Percentiles rank a stretch among this genome's conserved stretches.
phyloP scores from a whole-genome alignment of 2,888 invertebrate genomes.

The Lithosia quadra region DNA sequence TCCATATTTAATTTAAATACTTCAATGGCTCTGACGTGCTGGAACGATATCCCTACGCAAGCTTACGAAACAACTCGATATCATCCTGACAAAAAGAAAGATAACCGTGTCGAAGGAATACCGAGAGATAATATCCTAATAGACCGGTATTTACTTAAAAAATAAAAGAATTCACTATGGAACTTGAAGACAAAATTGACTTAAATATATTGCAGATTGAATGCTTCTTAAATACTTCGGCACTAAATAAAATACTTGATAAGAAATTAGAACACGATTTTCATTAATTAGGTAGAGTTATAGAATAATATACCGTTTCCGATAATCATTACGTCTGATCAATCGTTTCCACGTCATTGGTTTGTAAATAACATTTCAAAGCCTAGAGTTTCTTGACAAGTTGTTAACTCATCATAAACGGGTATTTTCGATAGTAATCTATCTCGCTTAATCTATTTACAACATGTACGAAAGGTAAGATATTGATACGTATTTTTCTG shows the following conservation, averaged over 20 bases:
- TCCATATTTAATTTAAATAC: background rate
- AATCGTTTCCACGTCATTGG: conserved; percentile 1
- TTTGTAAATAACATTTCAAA: background rate
- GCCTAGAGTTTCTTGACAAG: conserved; percentile 6
- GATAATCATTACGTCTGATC: background rate
- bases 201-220: background rate
- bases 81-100: background rate
- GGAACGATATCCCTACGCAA: background rate
- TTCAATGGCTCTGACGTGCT: background rate
- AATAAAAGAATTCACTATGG: background rate
- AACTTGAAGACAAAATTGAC: background rate
- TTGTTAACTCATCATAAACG: conserved; percentile 15
- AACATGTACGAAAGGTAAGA: conserved; percentile 20
- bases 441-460: conserved; percentile 25
- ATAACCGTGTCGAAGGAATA: background rate
- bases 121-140: background rate
- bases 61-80: background rate
- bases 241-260: background rate
- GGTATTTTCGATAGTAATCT: conserved; percentile 24
- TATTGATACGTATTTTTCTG: conserved; percentile 25
- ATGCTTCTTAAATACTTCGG: background rate
- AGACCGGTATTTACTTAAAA: background rate
- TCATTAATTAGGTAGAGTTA: too few species aligned
- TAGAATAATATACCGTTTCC: background rate
- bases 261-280: background rate